Evolutionary conservation across 2,888 invertebrate genomes (phyloP).

Genomic region (Anthrax anthrax): DNA sequence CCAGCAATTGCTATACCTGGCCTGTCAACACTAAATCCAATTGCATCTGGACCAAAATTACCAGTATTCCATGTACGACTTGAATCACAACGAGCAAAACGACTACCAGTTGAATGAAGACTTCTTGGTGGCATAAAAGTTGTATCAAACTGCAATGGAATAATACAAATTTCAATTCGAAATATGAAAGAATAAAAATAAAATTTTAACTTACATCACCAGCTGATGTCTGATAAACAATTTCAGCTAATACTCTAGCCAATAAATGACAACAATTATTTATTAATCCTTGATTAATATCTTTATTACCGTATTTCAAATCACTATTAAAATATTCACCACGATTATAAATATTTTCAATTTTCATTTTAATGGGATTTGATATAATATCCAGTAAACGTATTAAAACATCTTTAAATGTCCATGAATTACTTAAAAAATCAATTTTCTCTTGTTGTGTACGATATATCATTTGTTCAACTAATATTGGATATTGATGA

Average conservation of each 20-base stretch:
- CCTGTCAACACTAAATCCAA: conserved; percentile 85
- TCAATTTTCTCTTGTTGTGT: conserved; percentile 38
- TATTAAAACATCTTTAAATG: conserved; percentile 67
- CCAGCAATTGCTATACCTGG: conserved; percentile 81
- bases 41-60: conserved; percentile 91
- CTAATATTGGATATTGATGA: conserved; percentile 60
- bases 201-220: conserved; percentile 42
- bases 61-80: conserved; percentile 93
- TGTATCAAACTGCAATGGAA: conserved; percentile 24
- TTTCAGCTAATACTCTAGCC: conserved; percentile 74
- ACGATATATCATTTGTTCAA: conserved; percentile 63
- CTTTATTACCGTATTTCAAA: conserved; percentile 22
- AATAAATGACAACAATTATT: conserved; percentile 61
- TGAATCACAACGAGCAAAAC: conserved; percentile 81
- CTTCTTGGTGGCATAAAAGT: conserved; percentile 46
- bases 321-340: conserved; percentile 33
- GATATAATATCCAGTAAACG: conserved; percentile 68
- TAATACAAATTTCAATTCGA: background rate
- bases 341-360: conserved; percentile 31
- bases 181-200: background rate
- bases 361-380: conserved; percentile 50
- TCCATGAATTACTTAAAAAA: conserved; percentile 32
- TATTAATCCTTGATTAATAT: conserved; percentile 40
- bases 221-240: conserved; percentile 66
- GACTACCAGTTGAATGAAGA: conserved; percentile 69